These are phyloP conservation scores for Drosophila quinaria DNA, from an alignment of 2,888 invertebrate species.

Conservation along the genomic window DNA sequence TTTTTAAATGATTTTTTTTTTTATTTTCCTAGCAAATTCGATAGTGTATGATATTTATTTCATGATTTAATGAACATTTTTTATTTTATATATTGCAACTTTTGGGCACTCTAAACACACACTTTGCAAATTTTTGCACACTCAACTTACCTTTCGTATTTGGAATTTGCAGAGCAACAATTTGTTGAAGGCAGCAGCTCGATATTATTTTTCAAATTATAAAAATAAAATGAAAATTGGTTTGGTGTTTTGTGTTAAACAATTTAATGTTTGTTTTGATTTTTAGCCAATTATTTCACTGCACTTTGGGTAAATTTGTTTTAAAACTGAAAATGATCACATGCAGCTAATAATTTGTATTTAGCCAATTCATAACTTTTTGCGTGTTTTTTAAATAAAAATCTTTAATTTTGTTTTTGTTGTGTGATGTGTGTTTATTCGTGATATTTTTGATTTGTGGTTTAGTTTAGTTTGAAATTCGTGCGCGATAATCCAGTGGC, in stretches of 20 bases:
- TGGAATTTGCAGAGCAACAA: conserved; percentile 31
- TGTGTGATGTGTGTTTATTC: conserved; percentile 23
- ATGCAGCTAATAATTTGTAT: conserved; percentile 54
- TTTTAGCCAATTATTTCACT: conserved; percentile 49
- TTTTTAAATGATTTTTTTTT: too few relatives aligned
- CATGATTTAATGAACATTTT: not conserved
- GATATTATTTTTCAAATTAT: conserved; percentile 25
- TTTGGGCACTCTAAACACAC: not conserved
- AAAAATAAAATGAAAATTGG: conserved; percentile 32
- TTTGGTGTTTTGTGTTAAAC: conserved; percentile 15
- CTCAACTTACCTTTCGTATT: conserved; percentile 51
- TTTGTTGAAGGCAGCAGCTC: conserved; percentile 31
- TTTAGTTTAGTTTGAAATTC: conserved; percentile 57
- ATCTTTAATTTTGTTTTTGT: conserved; percentile 28
- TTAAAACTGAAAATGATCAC: conserved; percentile 47
- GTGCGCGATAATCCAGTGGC: conserved; percentile 85
- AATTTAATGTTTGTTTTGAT: conserved; percentile 14
- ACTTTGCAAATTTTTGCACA: not conserved
- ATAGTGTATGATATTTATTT: not conserved
- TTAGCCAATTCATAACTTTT: conserved; percentile 63
- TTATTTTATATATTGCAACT: not conserved
- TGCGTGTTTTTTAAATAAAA: conserved; percentile 35
- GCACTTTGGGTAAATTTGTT: conserved; percentile 43
- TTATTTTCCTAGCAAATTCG: not conserved
- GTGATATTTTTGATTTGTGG: conserved; percentile 20